Evolutionary conservation across 2,888 invertebrate species (phyloP), one percentile per base, ranked within the genome.

Genomic region (Venustoraphidia nigricollis): DNA sequence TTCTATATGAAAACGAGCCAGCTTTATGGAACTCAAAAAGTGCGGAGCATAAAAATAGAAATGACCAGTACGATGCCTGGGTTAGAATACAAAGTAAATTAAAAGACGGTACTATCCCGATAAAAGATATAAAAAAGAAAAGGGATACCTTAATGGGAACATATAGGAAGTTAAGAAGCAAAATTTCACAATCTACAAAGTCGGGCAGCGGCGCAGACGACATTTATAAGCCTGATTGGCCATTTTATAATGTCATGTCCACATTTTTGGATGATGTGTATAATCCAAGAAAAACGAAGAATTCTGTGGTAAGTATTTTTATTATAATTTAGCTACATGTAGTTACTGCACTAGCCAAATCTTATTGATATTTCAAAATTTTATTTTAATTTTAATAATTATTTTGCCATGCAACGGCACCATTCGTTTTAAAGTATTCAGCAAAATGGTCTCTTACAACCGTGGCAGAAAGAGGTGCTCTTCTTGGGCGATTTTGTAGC

Each of bases 181-280:
- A 39, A 41, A 35, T 51, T 11, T 41, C 47, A 34, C 36, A 38
- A 47, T 36, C 44, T 13, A 38, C 17, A 17, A 27, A 11, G 17
- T 49, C 41, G 37, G 51, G 52, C 36, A 45, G 36, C 36, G 45
- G 52, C 44, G 47, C 46, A 44, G 49, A 49, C 37, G 47, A 52
- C 36, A 43, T 52, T 17, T 52, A 46, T 39, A 52, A 52, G 42
- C 52, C 52, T 17, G 51, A 52, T 44, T 52, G 52, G 51, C 49
- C 47, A 14, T 48, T 47, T 40, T 52, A 52, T 36, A 42, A 11
- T 34, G 17, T 44, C 17, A 52, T 52, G 52, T 42, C 52, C 14
- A 46, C 37, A 41, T 52, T 52, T 52, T 43, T 52, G 35, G 44
- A 52, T 41, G 39, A 46, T 41, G 47, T 52, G 44, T 52, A 52